phyloP scores from a whole-genome alignment of 2,797 vertebrate species.

The Hipposideros larvatus region DNA sequence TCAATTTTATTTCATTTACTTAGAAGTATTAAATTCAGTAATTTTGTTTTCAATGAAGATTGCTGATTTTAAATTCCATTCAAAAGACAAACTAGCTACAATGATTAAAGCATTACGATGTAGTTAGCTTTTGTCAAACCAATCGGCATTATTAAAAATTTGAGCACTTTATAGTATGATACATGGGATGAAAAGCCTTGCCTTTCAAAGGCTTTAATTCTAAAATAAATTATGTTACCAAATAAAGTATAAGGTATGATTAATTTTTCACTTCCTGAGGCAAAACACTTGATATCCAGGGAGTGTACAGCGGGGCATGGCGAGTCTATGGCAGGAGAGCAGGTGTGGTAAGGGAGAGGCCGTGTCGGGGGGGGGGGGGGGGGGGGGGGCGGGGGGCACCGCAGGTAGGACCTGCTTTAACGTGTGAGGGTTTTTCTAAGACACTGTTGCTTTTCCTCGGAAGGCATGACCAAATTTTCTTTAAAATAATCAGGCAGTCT shows the following conservation, averaged over 20 bases:
- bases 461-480: not conserved
- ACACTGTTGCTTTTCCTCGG: not conserved
- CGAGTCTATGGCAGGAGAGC: not conserved
- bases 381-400: no score
- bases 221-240: not conserved
- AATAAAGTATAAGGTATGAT: not conserved
- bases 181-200: not conserved
- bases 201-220: not conserved
- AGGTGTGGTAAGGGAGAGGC: fast-evolving
- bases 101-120: not conserved
- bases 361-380: no score
- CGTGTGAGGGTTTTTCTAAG: not conserved
- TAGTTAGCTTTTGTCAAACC: not conserved
- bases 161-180: not conserved
- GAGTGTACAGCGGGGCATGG: not conserved
- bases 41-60: not conserved
- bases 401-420: not conserved
- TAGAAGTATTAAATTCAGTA: not conserved
- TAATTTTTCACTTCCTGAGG: not conserved
- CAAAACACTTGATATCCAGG: not conserved
- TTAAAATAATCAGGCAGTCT: not conserved
- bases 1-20: not conserved
- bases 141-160: not conserved
- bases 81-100: slow-evolving; percentile 25
- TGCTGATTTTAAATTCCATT: not conserved